Base-by-base conservation (phyloP, 2,797 vertebrate genomes). In the Hipposideros larvatus region DNA sequence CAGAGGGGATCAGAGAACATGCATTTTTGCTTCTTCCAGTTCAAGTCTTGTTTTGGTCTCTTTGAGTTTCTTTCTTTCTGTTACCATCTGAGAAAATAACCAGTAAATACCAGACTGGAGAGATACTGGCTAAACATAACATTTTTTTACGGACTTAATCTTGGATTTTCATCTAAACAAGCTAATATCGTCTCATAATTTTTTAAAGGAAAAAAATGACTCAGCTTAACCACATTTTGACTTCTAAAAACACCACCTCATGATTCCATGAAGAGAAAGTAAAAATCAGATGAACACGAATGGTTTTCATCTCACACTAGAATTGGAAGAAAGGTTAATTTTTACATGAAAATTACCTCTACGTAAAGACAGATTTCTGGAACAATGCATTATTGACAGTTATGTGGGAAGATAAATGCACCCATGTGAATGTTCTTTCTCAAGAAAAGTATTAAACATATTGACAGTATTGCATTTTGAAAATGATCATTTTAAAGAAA, bases 351-450 rank as follows among this genome's bases (percentile, higher is more conserved):
- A 96, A 97, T 96, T 94, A 85, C 66, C 94, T 88, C 75, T 94
- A 91, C 91, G 90, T 95, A 96, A 97, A 97, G 97, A 97, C 93
- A 93, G 96, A 92, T 91, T 82, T 91, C 91, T 97, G 71, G 71
- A 96, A 97, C 92, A 96, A 96, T 84, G 74, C 51, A 79, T 94
- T 97, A 97, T 97, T 97, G 97, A 96, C 95, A 96, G 96, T 91
- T 90, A 46, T 0, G 53, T 91, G 70, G 94, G 96, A 97, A 95
- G 96, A 93, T 82, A 89, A 93, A 97, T 86, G 79, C 53, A 85
- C 7, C 73, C 71, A 55, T 53, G 87, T 46, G 94, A 97, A 96
- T 92, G 95, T 90, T 95, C 96, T 90, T 91, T 82, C 80, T 91
- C 80, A 88, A 91, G 87, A 57, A 92, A 79, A 85, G 92, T 95